Percentiles rank a stretch among this genome's conserved stretches.
Evolutionary conservation across 2,888 invertebrate species (phyloP).

Genomic region (Schrankia costaestrigalis): DNA sequence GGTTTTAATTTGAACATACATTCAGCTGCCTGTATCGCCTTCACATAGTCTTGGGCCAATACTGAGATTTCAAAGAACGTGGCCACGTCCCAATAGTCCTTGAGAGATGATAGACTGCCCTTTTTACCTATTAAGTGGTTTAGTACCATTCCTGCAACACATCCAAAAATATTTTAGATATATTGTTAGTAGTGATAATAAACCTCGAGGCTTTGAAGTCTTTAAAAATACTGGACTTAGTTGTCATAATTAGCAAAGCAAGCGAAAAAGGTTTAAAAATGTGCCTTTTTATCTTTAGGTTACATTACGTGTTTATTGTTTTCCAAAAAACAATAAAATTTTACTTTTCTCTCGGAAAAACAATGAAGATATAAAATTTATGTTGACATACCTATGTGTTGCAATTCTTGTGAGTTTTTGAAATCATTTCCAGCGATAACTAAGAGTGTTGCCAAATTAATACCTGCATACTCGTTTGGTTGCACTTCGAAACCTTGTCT

Average conservation of each 20-base stretch:
- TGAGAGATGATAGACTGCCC: conserved; percentile 94
- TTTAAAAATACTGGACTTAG: no score
- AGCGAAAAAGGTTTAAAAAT: no score
- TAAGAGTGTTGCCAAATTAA: conserved; percentile 97
- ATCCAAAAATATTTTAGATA: no score
- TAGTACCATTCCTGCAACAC: conserved; percentile 91
- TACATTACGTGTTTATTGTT: no score
- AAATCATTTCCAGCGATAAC: conserved; percentile 98
- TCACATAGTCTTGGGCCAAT: conserved; percentile 96
- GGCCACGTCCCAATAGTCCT: conserved; percentile 99
- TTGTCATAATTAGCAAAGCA: no score
- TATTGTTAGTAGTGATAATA: no score
- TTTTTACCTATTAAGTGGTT: conserved; percentile 99
- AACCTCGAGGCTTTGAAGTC: no score
- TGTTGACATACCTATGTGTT: conserved; percentile 87
- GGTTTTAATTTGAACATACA: conserved; percentile 96
- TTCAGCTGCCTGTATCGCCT: conserved; percentile 97
- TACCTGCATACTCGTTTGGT: conserved; percentile 99
- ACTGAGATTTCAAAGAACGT: conserved; percentile 99
- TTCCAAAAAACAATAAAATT: no score
- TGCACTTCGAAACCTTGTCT: conserved; percentile 98
- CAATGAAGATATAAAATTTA: no score
- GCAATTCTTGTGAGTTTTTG: conserved; percentile 92
- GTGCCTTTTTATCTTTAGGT: no score
- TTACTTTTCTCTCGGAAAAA: no score